These are phyloP conservation scores for Drosophila lacicola DNA, from an alignment of 2,888 invertebrate species.

Conservation along the genomic window DNA sequence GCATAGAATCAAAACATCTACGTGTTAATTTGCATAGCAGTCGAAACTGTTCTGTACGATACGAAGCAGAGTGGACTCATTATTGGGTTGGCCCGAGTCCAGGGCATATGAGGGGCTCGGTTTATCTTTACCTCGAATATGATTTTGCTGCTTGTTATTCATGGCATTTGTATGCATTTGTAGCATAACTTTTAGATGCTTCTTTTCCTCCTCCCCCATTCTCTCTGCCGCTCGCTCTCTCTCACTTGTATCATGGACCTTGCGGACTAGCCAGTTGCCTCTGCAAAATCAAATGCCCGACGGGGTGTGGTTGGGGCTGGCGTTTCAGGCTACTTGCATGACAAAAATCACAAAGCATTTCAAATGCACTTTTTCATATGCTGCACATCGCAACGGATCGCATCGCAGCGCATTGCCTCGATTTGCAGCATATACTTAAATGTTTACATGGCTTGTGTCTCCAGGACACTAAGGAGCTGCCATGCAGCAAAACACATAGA, in stretches of 20 bases:
- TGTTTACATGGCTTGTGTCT: constrained; percentile 70
- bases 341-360: constrained; percentile 79
- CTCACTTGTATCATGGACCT: no score
- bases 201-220: not conserved
- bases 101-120: not conserved
- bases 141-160: constrained; percentile 64
- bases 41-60: constrained; percentile 29
- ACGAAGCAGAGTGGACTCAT: constrained; percentile 37
- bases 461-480: constrained; percentile 33
- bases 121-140: constrained; percentile 20
- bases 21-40: constrained; percentile 61
- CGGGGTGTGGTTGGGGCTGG: not conserved
- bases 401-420: constrained; percentile 46
- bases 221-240: no score
- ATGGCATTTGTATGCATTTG: constrained; percentile 64
- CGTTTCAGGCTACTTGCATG: constrained; percentile 49
- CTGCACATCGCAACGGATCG: constrained; percentile 61
- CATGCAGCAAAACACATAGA: constrained; percentile 26
- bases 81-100: constrained; percentile 25
- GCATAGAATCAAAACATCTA: constrained; percentile 10
- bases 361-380: constrained; percentile 75
- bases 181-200: constrained; percentile 68
- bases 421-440: constrained; percentile 71
- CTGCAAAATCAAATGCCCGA: constrained; percentile 50
- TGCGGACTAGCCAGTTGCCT: constrained; percentile 39